phyloP scores from a whole-genome alignment of 23 tunicate genomes.

The Halocynthia roretzi region DNA sequence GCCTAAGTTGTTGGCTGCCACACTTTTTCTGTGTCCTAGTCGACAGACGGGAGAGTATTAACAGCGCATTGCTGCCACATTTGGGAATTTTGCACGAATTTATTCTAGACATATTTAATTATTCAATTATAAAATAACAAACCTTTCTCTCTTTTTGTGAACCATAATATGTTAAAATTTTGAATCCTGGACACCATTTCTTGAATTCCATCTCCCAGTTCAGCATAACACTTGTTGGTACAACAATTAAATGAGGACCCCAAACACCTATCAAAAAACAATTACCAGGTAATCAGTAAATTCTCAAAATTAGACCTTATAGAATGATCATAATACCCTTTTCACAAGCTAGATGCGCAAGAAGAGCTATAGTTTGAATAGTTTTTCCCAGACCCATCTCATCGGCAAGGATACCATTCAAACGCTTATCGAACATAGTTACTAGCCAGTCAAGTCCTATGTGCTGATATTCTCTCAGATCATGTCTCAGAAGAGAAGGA shows the following conservation, averaged over 20 bases:
- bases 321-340: constrained; percentile 41
- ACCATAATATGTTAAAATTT: constrained; percentile 93
- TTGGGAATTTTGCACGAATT: not conserved
- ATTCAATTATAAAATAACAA: not conserved
- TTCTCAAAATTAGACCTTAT: not conserved
- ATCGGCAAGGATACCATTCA: constrained; percentile 96
- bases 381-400: constrained; percentile 99
- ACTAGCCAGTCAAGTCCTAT: constrained; percentile 98
- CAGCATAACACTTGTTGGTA: constrained; percentile 93
- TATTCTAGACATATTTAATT: not conserved
- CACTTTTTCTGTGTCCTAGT: too few species aligned
- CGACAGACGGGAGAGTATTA: too few species aligned
- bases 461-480: constrained; percentile 91
- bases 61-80: too few species aligned
- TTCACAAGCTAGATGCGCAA: constrained; percentile 94
- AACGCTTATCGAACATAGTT: constrained; percentile 71
- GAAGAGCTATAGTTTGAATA: constrained; percentile 94
- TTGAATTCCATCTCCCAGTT: constrained; percentile 99
- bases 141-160: constrained; percentile 94
- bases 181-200: constrained; percentile 99
- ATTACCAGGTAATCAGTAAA: not conserved
- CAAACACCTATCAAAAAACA: constrained; percentile 62
- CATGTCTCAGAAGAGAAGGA: constrained; percentile 61
- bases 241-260: constrained; percentile 99
- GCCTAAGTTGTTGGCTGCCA: too few species aligned